A percentile compares a stretch with the other conserved stretches of the same genome.
phyloP scores from a whole-genome alignment of 2,113 vertebrate genomes.

The Gobio gobio region DNA sequence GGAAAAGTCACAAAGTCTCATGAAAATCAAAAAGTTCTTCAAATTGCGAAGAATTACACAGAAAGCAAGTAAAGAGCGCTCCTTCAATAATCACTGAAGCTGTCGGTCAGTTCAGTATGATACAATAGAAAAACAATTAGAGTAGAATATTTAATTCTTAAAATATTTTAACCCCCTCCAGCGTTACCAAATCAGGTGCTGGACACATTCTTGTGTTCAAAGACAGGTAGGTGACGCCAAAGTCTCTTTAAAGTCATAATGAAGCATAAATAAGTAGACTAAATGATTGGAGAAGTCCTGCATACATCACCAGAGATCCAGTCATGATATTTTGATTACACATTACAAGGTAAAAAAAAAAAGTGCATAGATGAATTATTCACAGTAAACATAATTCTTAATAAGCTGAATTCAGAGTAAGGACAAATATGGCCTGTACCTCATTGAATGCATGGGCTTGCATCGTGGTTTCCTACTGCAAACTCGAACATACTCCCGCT shows the following conservation, averaged over 20 bases:
- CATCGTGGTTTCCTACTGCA: constrained; percentile 93
- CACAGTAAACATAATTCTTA: not conserved
- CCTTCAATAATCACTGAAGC: too few species aligned
- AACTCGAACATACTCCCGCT: constrained; percentile 95
- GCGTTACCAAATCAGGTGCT: too few species aligned
- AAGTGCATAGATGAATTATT: not conserved
- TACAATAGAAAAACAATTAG: too few species aligned
- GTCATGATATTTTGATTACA: not conserved
- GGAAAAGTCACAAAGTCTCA: too few species aligned
- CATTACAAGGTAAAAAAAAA: not conserved
- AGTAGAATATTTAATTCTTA: too few species aligned
- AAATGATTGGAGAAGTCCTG: not conserved
- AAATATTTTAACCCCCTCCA: too few species aligned
- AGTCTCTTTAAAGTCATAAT: not conserved
- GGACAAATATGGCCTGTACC: constrained; percentile 73
- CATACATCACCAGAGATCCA: not conserved
- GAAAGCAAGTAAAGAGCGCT: too few species aligned
- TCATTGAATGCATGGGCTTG: constrained; percentile 88
- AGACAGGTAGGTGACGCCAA: not conserved
- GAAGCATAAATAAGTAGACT: not conserved
- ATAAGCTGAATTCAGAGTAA: not conserved
- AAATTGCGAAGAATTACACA: too few species aligned
- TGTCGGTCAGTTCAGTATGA: too few species aligned
- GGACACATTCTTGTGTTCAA: not conserved
- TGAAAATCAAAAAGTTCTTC: too few species aligned